Percentiles rank a stretch among this genome's conserved stretches.
Conservation (phyloP, 2,797 vertebrate species). For the Lindbergichthys nudifrons region DNA sequence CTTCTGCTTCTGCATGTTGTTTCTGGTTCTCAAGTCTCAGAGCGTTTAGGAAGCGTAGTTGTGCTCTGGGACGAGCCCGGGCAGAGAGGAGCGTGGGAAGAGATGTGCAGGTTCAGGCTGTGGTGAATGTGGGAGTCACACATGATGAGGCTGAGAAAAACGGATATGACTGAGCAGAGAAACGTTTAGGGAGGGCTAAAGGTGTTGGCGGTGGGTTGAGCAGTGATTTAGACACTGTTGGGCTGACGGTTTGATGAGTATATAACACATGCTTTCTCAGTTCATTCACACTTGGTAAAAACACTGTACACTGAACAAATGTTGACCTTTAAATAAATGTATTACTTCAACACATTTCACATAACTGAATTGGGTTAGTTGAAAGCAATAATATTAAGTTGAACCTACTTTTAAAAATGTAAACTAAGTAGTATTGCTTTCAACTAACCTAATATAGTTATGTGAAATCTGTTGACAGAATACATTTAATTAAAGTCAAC, state of each 20-base stretch:
- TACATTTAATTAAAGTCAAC: no score
- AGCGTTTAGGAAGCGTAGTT: neutral
- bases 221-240: neutral
- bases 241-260: neutral
- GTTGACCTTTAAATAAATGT: no score
- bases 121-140: neutral
- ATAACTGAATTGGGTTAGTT: no score
- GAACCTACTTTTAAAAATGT: no score
- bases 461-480: no score
- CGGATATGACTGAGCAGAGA: neutral
- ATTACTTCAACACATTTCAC: no score
- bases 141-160: neutral
- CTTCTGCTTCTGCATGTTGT: neutral
- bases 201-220: neutral
- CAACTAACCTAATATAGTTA: no score
- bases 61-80: constrained; percentile 24
- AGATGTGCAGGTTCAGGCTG: constrained; percentile 2
- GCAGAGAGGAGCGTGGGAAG: constrained; percentile 53
- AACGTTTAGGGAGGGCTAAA: accelerated
- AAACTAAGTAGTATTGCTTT: no score
- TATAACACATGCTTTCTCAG: neutral
- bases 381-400: no score
- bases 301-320: no score
- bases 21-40: neutral
- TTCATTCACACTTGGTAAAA: neutral